Base-by-base conservation (phyloP, 2,888 invertebrate species). In the Chrysodeixis includens region DNA sequence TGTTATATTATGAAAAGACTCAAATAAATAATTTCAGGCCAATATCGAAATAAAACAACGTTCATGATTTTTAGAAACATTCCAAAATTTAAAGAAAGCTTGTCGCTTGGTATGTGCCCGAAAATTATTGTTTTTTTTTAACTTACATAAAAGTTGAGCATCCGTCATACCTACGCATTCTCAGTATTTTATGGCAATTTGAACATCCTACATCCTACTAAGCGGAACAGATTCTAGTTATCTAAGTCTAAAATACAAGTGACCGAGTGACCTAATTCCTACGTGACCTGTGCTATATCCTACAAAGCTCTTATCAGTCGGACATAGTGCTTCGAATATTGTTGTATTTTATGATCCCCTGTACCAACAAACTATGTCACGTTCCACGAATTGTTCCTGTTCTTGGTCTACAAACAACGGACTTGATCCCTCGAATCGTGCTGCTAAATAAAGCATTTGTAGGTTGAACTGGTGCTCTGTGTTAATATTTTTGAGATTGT, bases 191-290 rank as follows among this genome's bases (percentile, higher is more conserved):
- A 14, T 6, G 16, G 7, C 44, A 46, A 46, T 18, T 46, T 9
- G 26, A 22, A 14, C 5, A 52, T 52, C 22, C 30, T 30, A 32
- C 9, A 16, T 30, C 30, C 12, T 12, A 3, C 5, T 16, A 18
- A 0, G 30, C 30, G 8, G 16, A 5, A 52, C 6, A 18, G n/a
- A 0, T 53, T 51, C 62, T 59, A 22, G 40, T 59, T 55, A 67
- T 64, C 61, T 40, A 52, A 62, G 76, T 58, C 53, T 63, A n/a
- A n/a, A n/a, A n/a, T 75, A 57, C 53, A 49, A 65, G 66, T 64
- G 69, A 26, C 69, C 64, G 14, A n/a, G 35, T 79, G 80, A 75
- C 80, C 80, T 49, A 66, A 67, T 70, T 79, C 70, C 32, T 22
- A 16, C 14, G 30, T 77, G 69, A 75, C 74, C 80, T 68, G 56